Base-by-base conservation (phyloP, 2,888 invertebrate genomes). In the Andrena bicolor region DNA sequence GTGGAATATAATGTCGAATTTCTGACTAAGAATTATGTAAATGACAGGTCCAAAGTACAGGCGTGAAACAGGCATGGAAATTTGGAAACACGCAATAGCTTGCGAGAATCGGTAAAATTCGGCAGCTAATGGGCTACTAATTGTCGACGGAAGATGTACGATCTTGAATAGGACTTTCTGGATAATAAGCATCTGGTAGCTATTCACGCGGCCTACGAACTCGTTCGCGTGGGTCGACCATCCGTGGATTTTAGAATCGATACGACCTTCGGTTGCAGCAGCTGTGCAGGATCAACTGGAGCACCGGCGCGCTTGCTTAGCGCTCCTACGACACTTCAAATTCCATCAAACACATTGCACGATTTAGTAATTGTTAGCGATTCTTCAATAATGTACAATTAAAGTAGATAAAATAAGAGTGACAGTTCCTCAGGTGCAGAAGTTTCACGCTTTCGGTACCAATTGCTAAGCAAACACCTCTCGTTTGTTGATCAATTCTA, bases 161-260 rank as follows among this genome's bases (percentile, higher is more conserved):
- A 65, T 53, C 70, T n/a, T 35, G 60, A 56, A 49, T 60, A 76
- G 49, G 75, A 60, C 60, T 77, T 70, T 77, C 69, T 70, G 75
- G 75, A 83, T 87, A 87, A 85, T 79, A 79, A 87, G 81, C 82
- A 84, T 79, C 84, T 84, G 80, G 82, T 76, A 89, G 84, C 80
- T 84, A 84, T 84, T 83, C 82, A 63, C 76, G 81, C 90, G 88
- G 86, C 85, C 87, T 86, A 87, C 90, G 83, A 87, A 83, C 84
- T 80, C 80, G 84, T 79, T 72, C 87, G 87, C 86, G 90, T 87
- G 76, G 86, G 87, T 49, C 82, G 88, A 26, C 20, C 83, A 82
- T 85, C 84, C 85, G 69, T 76, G 72, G 84, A 89, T 90, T 90
- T 90, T 87, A 84, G 79, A 89, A 86, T 85, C 86, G 84, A 85